Evolutionary conservation across 2,113 vertebrate genomes (phyloP).

Genomic region (Leucoraja erinaceus): DNA sequence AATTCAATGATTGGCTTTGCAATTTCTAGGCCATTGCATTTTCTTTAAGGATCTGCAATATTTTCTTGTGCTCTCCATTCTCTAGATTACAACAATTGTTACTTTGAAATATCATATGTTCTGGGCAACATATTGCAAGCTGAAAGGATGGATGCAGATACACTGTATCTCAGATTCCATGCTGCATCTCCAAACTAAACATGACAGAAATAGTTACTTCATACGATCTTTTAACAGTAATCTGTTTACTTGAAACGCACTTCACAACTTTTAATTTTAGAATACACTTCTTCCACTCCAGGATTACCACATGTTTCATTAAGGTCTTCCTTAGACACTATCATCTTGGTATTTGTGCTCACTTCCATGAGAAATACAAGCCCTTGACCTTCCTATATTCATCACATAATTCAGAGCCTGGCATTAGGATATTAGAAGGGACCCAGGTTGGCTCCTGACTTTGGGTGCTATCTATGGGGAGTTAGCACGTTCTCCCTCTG

Average conservation of each 20-base stretch:
- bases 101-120: slow-evolving; percentile 9
- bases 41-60: not conserved
- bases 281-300: not conserved
- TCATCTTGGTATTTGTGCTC: not conserved
- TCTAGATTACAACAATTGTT: slow-evolving; percentile 52
- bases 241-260: not conserved
- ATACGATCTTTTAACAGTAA: not conserved
- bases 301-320: not conserved
- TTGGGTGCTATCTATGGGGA: no score
- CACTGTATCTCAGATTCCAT: no score
- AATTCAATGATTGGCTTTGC: no score
- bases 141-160: not conserved
- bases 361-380: not conserved
- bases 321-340: not conserved
- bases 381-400: not conserved
- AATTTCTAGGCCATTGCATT: not conserved
- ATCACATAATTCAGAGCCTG: not conserved
- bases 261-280: not conserved
- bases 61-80: slow-evolving; percentile 20
- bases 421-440: not conserved
- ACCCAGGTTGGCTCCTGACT: no score
- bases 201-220: not conserved
- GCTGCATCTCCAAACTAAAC: no score
- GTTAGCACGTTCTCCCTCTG: no score
- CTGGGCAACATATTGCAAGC: slow-evolving; percentile 41